Base-by-base conservation (phyloP, 2,113 vertebrate genomes). In the Elephas maximus region DNA sequence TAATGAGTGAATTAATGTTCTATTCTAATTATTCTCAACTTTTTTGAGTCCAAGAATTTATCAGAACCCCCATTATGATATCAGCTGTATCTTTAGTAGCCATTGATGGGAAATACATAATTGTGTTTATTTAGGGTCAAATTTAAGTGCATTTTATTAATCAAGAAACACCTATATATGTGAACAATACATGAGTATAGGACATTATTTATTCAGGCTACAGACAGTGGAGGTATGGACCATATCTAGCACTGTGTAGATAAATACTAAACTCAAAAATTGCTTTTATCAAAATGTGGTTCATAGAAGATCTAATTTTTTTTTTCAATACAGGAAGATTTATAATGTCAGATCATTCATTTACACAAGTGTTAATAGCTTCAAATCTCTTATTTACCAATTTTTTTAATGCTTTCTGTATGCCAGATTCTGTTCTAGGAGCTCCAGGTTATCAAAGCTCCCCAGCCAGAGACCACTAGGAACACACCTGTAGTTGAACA, bases 131-230 rank as follows among this genome's bases (percentile, higher is more conserved):
- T 93, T 53, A 18, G 93, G 4, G 96, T 41, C 53, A 88, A 20
- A 57, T 74, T 91, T 87, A 88, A 92, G 88, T 90, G 30, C 7
- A 78, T 91, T 82, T 74, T 90, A 83, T 86, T 91, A 85, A 88
- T 71, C 57, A 90, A 67, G 71, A 26, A 83, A 37, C 62, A 91
- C 63, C 91, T 93, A 48, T 84, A 80, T 80, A 3, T 86, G 67
- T 96, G 30, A 62, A 93, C 51, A 51, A 73, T 91, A 44, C 67
- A 71, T n/a, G 37, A 62, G 30, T 63, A 85, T 76, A 17, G 23
- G 48, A 48, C 44, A 33, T 30, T 71, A 85, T 93, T 87, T 41
- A 63, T 94, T 94, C 85, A 69, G 53, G 63, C 26, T 26, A 76
- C 65, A 80, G 10, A 30, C 48, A 44, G 30, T 78, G 18, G 28